These are phyloP conservation scores for Drosophila robusta DNA, from an alignment of 2,888 invertebrate genomes.

Conservation along the genomic window DNA sequence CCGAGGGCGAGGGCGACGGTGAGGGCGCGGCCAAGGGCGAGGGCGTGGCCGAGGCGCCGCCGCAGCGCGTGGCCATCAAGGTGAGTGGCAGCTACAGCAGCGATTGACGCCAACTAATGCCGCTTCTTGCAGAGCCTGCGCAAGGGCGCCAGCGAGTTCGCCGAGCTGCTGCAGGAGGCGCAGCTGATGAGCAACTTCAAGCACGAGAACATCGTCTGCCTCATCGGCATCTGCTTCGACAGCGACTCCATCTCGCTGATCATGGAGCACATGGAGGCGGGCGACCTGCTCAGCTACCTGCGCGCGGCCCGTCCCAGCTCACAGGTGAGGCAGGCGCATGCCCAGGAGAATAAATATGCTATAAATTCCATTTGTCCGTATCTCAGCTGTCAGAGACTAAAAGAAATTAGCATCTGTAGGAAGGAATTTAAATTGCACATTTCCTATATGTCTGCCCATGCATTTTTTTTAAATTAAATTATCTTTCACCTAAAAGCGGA, in stretches of 20 bases:
- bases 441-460: too few species aligned
- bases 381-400: too few species aligned
- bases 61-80: slow-evolving; percentile 96
- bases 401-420: too few species aligned
- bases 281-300: slow-evolving; percentile 96
- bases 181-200: slow-evolving; percentile 98
- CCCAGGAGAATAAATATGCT: too few species aligned
- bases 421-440: too few species aligned
- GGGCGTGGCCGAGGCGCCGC: slow-evolving; percentile 88
- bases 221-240: slow-evolving; percentile 97
- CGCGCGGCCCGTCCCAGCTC: slow-evolving; percentile 90
- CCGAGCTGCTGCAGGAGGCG: slow-evolving; percentile 98
- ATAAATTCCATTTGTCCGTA: too few species aligned
- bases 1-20: slow-evolving; percentile 95
- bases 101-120: neutral
- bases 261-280: slow-evolving; percentile 99
- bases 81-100: slow-evolving; percentile 84
- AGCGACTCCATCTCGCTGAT: slow-evolving; percentile 97
- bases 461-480: too few species aligned
- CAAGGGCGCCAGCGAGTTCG: slow-evolving; percentile 94
- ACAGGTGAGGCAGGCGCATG: slow-evolving; percentile 85
- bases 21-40: slow-evolving; percentile 92
- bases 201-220: slow-evolving; percentile 96
- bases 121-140: slow-evolving; percentile 89
- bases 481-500: too few species aligned